Percentiles rank a stretch among this genome's conserved stretches.
Conservation (phyloP, 2,113 vertebrate species). For the Cygnus buccinator region DNA sequence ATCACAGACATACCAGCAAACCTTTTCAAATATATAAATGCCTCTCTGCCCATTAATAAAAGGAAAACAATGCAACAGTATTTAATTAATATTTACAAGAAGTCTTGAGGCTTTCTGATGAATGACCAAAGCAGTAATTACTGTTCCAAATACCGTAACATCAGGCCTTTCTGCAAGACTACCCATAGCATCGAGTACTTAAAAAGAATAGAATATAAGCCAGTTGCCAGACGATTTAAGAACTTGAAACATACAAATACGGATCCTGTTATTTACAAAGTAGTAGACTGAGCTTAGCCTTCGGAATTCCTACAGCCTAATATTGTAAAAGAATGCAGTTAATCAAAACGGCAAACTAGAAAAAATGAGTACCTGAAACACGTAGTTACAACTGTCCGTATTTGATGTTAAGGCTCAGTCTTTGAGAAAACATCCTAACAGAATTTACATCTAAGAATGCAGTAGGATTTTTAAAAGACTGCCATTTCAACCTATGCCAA, state of each 20-base stretch:
- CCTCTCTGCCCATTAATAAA: neutral
- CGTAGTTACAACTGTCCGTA: neutral
- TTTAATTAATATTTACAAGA: conserved; percentile 48
- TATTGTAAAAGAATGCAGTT: neutral
- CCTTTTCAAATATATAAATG: neutral
- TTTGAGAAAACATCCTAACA: neutral
- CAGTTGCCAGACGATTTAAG: neutral
- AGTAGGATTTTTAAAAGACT: neutral
- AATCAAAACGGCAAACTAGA: neutral
- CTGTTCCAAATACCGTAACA: neutral
- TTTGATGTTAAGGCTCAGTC: neutral
- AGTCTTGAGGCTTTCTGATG: neutral
- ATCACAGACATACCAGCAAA: neutral
- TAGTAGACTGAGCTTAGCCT: neutral
- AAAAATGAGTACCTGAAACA: neutral
- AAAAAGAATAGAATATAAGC: neutral
- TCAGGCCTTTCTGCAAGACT: neutral
- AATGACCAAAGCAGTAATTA: neutral
- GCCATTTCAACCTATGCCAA: neutral
- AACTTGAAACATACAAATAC: neutral
- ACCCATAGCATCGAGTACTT: neutral
- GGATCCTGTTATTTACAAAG: neutral
- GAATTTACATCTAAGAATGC: neutral
- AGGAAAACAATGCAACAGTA: neutral
- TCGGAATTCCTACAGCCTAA: neutral